Base-by-base conservation (phyloP, 2,888 invertebrate species). In the Carterocephalus palaemon region DNA sequence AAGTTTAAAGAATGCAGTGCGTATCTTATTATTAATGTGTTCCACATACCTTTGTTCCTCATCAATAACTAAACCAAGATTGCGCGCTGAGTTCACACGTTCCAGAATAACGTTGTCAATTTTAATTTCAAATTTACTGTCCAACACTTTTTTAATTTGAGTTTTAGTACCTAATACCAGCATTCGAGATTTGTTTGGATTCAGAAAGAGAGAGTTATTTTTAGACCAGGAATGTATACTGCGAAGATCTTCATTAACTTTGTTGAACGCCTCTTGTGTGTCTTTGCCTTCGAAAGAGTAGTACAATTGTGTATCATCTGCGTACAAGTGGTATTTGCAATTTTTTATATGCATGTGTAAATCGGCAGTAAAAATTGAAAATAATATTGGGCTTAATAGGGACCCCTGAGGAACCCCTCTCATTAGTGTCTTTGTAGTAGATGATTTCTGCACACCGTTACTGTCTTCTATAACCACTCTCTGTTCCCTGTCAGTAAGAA, bases 61-160 rank as follows among this genome's bases (percentile, higher is more conserved):
- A n/a, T 37, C 36, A 1, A 45, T 6, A 3, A 45, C 3, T 20
- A 37, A 12, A 8, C 43, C 43, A 4, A 45, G 13, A 7, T 37
- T 45, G n/a, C 20, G 19, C 2, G 36, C 36, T 2, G 16, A n/a
- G 5, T n/a, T 33, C 19, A 33, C 19, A 8, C 16, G 9, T 17
- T 8, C n/a, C 5, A 33, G 19, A 9, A 9, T 9, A 20, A 33
- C 10, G 10, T 33, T 33, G 19, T 33, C 19, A 3, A 33, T 33
- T 19, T 19, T 16, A 3, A 33, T 10, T 9, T 4, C 19, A 9
- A 2, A 9, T 1, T n/a, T 10, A 7, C 7, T 19, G 12, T 33
- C 33, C 4, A 19, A 2, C 1, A 33, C 17, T 8, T 20, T 10
- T 33, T 10, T 16, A 9, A 19, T 32, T 32, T 32, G 32, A 17